Percentiles rank a stretch among this genome's conserved stretches.
Evolutionary conservation across 37 sponge, comb jelly and placozoan genomes (phyloP).

Genomic region (Halisarca cf. caerulea): DNA sequence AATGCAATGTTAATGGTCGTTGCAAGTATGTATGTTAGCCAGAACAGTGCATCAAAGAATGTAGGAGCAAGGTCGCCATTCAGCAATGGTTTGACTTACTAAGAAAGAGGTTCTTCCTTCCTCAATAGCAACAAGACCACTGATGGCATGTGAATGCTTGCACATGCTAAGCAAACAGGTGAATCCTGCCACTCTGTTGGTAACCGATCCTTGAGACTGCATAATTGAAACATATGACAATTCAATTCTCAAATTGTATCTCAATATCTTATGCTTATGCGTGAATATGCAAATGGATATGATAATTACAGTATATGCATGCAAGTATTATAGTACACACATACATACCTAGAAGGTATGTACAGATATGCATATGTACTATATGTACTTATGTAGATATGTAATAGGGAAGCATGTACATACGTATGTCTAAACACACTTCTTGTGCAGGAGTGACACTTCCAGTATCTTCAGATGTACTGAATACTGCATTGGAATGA

Average conservation of each 20-base stretch:
- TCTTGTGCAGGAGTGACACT: background rate
- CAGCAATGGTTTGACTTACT: too few relatives aligned
- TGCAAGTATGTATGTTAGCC: too few relatives aligned
- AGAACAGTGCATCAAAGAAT: too few relatives aligned
- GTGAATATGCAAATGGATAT: too few relatives aligned
- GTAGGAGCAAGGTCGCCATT: too few relatives aligned
- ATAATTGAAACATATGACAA: background rate
- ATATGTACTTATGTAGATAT: too few relatives aligned
- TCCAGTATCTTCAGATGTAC: background rate
- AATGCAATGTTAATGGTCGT: too few relatives aligned
- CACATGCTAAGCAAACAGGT: conserved; percentile 42
- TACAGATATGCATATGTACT: too few relatives aligned
- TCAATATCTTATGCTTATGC: background rate
- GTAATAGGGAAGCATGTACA: too few relatives aligned
- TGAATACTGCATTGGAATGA: too few relatives aligned
- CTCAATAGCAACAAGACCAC: conserved; percentile 61
- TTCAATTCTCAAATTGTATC: background rate
- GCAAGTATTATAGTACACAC: background rate
- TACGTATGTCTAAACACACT: too few relatives aligned
- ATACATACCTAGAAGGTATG: too few relatives aligned
- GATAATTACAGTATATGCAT: background rate
- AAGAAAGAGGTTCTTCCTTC: background rate
- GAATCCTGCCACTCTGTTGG: conserved; percentile 74
- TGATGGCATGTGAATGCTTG: conserved; percentile 55
- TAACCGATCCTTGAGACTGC: conserved; percentile 42